A percentile compares a stretch with the other conserved stretches of the same genome.
Conservation (phyloP, 2,113 vertebrate genomes). For the Micronycteris hirsuta region DNA sequence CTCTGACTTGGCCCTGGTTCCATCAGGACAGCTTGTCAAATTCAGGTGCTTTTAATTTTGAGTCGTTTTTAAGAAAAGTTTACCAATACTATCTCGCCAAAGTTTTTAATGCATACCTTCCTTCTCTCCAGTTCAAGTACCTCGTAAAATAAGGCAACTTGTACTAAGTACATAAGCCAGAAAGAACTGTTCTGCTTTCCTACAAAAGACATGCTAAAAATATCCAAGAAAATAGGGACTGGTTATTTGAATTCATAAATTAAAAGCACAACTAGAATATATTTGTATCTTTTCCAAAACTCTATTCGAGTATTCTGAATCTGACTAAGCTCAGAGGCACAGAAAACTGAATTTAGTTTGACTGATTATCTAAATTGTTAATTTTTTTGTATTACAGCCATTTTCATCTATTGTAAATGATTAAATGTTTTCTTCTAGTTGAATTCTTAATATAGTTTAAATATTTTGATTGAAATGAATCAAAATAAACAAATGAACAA, state of each 20-base stretch:
- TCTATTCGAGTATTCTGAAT: background rate
- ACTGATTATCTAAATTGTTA: background rate
- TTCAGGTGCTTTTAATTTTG: background rate
- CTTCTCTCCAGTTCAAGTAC: background rate
- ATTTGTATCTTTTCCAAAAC: background rate
- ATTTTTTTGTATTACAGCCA: background rate
- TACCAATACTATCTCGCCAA: background rate
- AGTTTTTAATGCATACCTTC: background rate
- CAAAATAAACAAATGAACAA: too few species aligned
- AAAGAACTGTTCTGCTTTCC: background rate
- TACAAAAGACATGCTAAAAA: background rate
- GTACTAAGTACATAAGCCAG: background rate
- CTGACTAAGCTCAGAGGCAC: background rate
- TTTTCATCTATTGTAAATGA: background rate
- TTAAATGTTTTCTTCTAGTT: constrained; percentile 3
- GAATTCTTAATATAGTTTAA: constrained; percentile 1
- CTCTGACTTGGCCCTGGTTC: background rate
- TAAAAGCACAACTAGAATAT: constrained; percentile 17
- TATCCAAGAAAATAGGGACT: background rate
- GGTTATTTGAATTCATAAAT: constrained; percentile 28
- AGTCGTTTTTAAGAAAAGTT: constrained; percentile 1
- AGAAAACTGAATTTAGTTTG: background rate
- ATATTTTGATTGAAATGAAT: background rate
- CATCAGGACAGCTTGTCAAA: background rate
- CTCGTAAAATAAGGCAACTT: background rate